Evolutionary conservation across 2,888 invertebrate species (phyloP), one percentile per base, ranked within the genome.

Genomic region (Papilio demoleus): DNA sequence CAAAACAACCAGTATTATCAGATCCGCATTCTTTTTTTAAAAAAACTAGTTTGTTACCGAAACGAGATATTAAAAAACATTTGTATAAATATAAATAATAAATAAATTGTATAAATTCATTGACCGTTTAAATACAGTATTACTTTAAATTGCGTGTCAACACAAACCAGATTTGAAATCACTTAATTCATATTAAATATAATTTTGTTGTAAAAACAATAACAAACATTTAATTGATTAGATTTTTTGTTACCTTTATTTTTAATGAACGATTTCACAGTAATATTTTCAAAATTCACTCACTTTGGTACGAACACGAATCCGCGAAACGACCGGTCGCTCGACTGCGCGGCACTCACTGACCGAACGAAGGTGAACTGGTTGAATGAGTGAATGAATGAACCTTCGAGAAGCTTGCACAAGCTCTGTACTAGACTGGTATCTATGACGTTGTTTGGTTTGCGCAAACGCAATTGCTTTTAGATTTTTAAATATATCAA

Each of bases 351-450:
- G 66, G 47, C 68, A 70, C 71, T 64, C 31, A 72, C 71, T 70
- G 71, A 66, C 64, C 36, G 65, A 56, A 2, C 9, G 70, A 68
- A 70, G 66, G 68, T 69, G 68, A 71, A 68, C 70, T 66, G 61
- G 68, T 67, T 27, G 38, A 40, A 27, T 34, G 70, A 68, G 34
- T 58, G 68, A 69, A 47, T 40, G 64, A 72, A 70, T 53, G 66
- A 34, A 59, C 58, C 40, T 67, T 68, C 67, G 36, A 72, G 65
- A 65, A 68, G 27, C 27, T 65, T 86, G 84, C 68, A 83, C 82
- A 38, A 63, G 31, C 53, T 56, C 42, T 8, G 47, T 34, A 63
- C 62, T 22, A 27, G 24, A 59, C 14, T 22, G 38, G 17, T 56
- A 53, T 4, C 14, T 17, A 22, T 59, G 59, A 59, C 59, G 38